A percentile compares a stretch with the other conserved stretches of the same genome.
Conservation (phyloP, 2,888 invertebrate species). For the Stenoptilia bipunctidactyla region DNA sequence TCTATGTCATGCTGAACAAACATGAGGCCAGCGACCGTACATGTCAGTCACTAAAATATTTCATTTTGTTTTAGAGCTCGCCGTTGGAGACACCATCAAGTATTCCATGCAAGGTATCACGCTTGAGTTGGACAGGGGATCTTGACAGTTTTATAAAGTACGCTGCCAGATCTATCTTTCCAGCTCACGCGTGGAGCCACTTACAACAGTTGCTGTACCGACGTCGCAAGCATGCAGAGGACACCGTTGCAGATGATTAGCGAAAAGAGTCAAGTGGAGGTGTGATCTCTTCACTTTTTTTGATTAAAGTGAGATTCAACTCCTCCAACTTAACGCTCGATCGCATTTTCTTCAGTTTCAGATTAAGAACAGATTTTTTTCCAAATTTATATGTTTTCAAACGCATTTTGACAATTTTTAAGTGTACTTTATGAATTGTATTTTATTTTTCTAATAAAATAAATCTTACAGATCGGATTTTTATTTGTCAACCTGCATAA, state of each 20-base stretch:
- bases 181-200: constrained; percentile 65
- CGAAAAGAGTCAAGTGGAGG: constrained; percentile 69
- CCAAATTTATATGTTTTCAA: too few relatives aligned
- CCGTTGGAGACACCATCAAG: constrained; percentile 20
- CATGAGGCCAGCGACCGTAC: constrained; percentile 24
- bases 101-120: constrained; percentile 32
- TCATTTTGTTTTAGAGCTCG: constrained; percentile 22
- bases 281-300: constrained; percentile 73
- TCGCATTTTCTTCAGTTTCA: constrained; percentile 35
- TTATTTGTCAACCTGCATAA: too few relatives aligned
- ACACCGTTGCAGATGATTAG: constrained; percentile 15
- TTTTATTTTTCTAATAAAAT: too few relatives aligned
- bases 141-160: constrained; percentile 58
- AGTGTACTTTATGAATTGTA: too few relatives aligned
- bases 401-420: too few relatives aligned
- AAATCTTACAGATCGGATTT: too few relatives aligned
- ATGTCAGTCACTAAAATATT: constrained; percentile 12
- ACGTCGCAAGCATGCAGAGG: background rate
- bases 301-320: constrained; percentile 72
- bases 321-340: constrained; percentile 71
- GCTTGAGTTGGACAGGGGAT: constrained; percentile 72
- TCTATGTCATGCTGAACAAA: constrained; percentile 45
- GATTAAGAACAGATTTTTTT: too few relatives aligned
- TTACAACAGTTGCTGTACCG: constrained; percentile 8
- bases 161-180: constrained; percentile 73